Evolutionary conservation across 2,797 vertebrate genomes (phyloP).

Genomic region (Benthosema pterotum): DNA sequence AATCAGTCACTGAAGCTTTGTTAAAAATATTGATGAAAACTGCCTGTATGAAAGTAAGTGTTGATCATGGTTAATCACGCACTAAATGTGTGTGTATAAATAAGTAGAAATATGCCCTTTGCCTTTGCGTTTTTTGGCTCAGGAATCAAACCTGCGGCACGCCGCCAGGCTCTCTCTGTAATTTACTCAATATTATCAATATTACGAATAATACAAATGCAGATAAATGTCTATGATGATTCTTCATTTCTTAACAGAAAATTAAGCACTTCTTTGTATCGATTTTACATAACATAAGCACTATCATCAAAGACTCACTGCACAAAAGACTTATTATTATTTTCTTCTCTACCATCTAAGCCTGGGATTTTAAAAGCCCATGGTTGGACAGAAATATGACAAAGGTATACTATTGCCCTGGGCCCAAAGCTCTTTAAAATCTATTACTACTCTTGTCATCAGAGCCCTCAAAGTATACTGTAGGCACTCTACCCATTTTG

Average conservation of each 20-base stretch:
- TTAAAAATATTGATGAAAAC: constrained; percentile 27
- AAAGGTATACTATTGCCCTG: constrained; percentile 43
- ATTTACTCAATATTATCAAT: too few relatives aligned
- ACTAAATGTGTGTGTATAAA: too few relatives aligned
- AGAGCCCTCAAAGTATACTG: constrained; percentile 26
- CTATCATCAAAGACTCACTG: constrained; percentile 1
- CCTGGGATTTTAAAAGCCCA: constrained; percentile 1
- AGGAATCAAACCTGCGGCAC: too few relatives aligned
- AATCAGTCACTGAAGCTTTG: constrained; percentile 43
- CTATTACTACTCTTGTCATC: constrained; percentile 50
- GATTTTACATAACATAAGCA: neutral
- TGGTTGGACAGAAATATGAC: constrained; percentile 24
- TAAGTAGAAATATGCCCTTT: too few relatives aligned
- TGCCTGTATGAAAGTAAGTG: too few relatives aligned
- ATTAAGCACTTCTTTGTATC: constrained; percentile 7
- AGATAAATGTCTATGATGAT: neutral
- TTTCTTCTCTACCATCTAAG: constrained; percentile 33
- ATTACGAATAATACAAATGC: too few relatives aligned
- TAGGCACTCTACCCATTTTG: constrained; percentile 16
- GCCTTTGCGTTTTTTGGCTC: too few relatives aligned
- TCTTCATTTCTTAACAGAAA: neutral
- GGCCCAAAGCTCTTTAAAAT: constrained; percentile 46
- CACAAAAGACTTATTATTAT: neutral
- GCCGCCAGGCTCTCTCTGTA: too few relatives aligned
- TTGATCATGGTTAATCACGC: neutral